Percentiles rank a stretch among this genome's conserved stretches.
phyloP scores from a whole-genome alignment of 2,113 vertebrate genomes.

The Lucifuga dentata region DNA sequence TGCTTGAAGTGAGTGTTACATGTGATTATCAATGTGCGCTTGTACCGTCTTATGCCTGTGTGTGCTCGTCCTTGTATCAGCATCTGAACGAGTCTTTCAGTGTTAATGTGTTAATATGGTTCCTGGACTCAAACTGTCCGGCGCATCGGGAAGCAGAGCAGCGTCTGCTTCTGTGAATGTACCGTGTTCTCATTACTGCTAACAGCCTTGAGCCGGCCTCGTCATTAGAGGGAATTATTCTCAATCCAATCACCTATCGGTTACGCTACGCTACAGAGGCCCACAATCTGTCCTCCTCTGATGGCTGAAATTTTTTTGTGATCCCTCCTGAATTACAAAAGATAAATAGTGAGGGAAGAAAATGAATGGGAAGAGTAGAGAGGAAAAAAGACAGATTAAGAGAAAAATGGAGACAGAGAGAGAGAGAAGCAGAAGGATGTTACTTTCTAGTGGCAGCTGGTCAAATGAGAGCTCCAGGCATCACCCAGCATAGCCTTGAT shows the following conservation, averaged over 20 bases:
- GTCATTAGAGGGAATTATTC: conserved; percentile 81
- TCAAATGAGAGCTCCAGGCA: not conserved
- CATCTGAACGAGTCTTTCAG: conserved; percentile 23
- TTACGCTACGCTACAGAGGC: conserved; percentile 67
- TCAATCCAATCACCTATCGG: conserved; percentile 78
- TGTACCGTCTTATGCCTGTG: not conserved
- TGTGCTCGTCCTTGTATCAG: conserved; percentile 50
- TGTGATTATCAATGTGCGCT: conserved; percentile 17
- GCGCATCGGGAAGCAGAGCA: conserved; percentile 54
- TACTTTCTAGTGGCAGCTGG: conserved; percentile 1
- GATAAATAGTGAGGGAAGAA: conserved; percentile 24
- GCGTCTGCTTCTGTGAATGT: conserved; percentile 58
- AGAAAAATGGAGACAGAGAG: not conserved
- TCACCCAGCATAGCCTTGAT: not conserved
- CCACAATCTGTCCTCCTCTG: conserved; percentile 71
- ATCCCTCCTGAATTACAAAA: conserved; percentile 68
- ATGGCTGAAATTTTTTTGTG: conserved; percentile 61
- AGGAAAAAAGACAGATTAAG: not conserved
- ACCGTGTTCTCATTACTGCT: conserved; percentile 80
- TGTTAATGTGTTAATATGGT: conserved; percentile 22
- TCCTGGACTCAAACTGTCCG: conserved; percentile 35
- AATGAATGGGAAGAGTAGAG: not conserved
- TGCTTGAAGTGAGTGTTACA: conserved; percentile 1
- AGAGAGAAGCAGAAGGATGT: not conserved
- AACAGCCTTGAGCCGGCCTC: conserved; percentile 78